Evolutionary conservation across 2,888 invertebrate species (phyloP).

Genomic region (Dryobota labecula): DNA sequence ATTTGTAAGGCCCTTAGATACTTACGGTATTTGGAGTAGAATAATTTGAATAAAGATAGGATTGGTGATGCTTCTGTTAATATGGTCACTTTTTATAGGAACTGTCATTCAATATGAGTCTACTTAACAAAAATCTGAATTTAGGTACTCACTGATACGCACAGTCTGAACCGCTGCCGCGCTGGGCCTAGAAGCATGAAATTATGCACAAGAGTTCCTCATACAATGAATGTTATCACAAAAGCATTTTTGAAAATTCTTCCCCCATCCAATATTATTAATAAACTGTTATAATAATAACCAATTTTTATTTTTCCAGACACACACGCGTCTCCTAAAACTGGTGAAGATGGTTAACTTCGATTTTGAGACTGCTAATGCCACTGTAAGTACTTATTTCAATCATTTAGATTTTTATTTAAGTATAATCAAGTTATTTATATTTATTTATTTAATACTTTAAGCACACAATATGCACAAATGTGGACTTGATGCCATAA

Average conservation of each 20-base stretch:
- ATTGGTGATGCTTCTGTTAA: background rate
- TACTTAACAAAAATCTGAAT: background rate
- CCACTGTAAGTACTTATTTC: slow-evolving; percentile 24
- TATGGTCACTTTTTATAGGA: background rate
- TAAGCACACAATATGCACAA: too few relatives aligned
- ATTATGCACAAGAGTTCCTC: background rate
- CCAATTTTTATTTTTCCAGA: background rate
- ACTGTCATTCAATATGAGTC: background rate
- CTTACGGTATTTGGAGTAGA: background rate
- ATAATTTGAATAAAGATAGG: background rate
- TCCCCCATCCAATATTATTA: too few relatives aligned
- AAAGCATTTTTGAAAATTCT: background rate
- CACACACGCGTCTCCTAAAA: background rate
- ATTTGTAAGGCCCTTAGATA: too few relatives aligned
- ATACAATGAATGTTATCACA: background rate
- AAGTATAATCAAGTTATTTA: background rate
- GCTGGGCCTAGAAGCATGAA: background rate
- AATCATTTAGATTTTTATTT: background rate
- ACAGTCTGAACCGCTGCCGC: too few relatives aligned
- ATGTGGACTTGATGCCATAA: too few relatives aligned
- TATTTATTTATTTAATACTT: too few relatives aligned
- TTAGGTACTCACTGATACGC: background rate
- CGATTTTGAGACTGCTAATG: slow-evolving; percentile 28
- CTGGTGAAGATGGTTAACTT: slow-evolving; percentile 32
- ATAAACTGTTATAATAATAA: background rate